A percentile compares a stretch with the other conserved stretches of the same genome.
Conservation (phyloP, 1,140 invertebrate species). For the Cardiocondyla obscurior region DNA sequence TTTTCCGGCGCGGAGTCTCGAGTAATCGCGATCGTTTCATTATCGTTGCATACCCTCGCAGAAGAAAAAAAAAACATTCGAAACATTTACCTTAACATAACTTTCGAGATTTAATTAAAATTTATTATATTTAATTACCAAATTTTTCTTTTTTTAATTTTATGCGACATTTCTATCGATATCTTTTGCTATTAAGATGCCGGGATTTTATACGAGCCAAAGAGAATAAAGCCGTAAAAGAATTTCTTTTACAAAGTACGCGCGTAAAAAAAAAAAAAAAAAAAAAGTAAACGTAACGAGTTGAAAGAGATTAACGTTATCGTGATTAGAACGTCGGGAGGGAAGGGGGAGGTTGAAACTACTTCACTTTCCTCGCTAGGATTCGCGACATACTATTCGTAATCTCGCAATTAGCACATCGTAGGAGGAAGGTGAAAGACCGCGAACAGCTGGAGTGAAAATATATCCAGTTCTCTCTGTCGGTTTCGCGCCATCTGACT, state of each 20-base stretch:
- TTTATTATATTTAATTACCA: neutral
- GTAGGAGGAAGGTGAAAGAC: neutral
- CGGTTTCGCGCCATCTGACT: neutral
- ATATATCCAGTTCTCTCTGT: conserved; percentile 4
- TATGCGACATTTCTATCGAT: neutral
- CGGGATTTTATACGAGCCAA: neutral
- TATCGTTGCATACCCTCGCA: neutral
- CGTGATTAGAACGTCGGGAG: neutral
- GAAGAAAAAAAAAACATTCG: neutral
- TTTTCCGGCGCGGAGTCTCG: conserved; percentile 2
- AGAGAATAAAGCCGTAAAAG: neutral
- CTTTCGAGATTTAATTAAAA: conserved; percentile 4
- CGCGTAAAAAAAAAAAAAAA: no score
- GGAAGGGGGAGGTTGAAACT: no score
- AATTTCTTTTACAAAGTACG: neutral
- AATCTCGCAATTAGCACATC: conserved; percentile 48
- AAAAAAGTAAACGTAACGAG: neutral
- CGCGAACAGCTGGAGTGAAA: conserved; percentile 36
- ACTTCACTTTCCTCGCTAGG: neutral
- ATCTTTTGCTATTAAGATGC: neutral
- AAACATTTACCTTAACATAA: no score
- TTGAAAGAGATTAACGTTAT: conserved; percentile 33
- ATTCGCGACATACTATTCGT: conserved; percentile 44
- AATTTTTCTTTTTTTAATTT: neutral
- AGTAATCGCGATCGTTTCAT: conserved; percentile 30